phyloP scores from a whole-genome alignment of 2,888 invertebrate species.

The Trachelus troglodyta region DNA sequence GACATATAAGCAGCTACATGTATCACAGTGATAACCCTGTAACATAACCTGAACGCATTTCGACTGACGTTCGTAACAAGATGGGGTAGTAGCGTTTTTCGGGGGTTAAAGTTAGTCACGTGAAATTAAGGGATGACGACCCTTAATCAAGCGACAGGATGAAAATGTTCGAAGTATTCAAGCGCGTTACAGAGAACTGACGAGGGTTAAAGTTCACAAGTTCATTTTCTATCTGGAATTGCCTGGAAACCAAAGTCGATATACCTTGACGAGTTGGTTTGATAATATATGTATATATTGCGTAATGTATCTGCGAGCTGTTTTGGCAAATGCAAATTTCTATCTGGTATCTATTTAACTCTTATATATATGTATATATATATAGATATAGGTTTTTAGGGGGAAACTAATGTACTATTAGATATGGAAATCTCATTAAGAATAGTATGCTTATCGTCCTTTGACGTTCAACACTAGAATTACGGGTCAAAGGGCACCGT shows the following conservation, averaged over 20 bases:
- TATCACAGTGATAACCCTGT: not conserved
- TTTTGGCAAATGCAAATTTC: no score
- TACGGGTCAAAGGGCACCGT: not conserved
- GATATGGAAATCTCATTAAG: conserved; percentile 34
- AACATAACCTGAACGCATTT: not conserved
- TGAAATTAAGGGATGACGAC: not conserved
- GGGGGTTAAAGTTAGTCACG: not conserved
- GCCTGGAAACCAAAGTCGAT: not conserved
- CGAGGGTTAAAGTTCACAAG: not conserved
- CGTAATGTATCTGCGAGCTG: no score
- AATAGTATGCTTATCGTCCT: not conserved
- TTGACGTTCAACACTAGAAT: not conserved
- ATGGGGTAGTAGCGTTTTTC: not conserved
- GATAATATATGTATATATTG: not conserved
- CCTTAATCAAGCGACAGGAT: not conserved
- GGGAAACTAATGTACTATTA: not conserved
- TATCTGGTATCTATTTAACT: no score
- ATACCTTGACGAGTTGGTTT: not conserved
- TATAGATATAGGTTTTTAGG: not conserved
- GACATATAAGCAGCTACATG: not conserved
- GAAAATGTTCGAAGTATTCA: not conserved
- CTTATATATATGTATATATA: no score
- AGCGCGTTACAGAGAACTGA: not conserved
- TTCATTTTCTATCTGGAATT: not conserved
- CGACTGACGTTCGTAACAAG: not conserved